Percentiles rank a stretch among this genome's conserved stretches.
These are phyloP conservation scores for Corythornis vintsioides DNA, from an alignment of 2,113 vertebrate genomes.

Conservation along the genomic window DNA sequence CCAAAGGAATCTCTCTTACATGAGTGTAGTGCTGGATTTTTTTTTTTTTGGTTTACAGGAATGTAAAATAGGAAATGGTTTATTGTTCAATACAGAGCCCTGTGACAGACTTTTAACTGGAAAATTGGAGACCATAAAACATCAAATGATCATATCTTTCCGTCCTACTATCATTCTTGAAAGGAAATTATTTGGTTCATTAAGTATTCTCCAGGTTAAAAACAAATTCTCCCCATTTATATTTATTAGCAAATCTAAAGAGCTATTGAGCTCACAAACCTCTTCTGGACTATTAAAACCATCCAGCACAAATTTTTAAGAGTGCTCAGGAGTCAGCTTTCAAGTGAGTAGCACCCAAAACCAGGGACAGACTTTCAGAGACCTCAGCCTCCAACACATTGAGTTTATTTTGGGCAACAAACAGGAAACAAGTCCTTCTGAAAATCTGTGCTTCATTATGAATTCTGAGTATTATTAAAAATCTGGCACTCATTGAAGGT, in stretches of 20 bases:
- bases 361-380: background rate
- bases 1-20: background rate
- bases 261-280: background rate
- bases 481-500: background rate
- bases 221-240: constrained; percentile 39
- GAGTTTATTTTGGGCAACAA: constrained; percentile 18
- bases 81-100: background rate
- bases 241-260: constrained; percentile 54
- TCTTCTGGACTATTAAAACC: constrained; percentile 28
- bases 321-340: background rate
- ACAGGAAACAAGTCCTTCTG: background rate
- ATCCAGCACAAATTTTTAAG: constrained; percentile 28
- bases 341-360: constrained; percentile 27
- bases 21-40: background rate
- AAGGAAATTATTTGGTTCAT: constrained; percentile 61
- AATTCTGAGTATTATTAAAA: constrained; percentile 48
- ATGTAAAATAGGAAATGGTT: constrained; percentile 6
- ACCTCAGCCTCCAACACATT: background rate
- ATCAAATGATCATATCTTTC: constrained; percentile 45
- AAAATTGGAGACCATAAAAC: constrained; percentile 50
- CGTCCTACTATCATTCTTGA: constrained; percentile 42
- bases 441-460: constrained; percentile 33
- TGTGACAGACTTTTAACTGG: constrained; percentile 8
- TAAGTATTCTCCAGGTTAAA: constrained; percentile 56
- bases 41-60: background rate